Conservation (phyloP, 1,140 invertebrate genomes). For the Mamestra configurata region DNA sequence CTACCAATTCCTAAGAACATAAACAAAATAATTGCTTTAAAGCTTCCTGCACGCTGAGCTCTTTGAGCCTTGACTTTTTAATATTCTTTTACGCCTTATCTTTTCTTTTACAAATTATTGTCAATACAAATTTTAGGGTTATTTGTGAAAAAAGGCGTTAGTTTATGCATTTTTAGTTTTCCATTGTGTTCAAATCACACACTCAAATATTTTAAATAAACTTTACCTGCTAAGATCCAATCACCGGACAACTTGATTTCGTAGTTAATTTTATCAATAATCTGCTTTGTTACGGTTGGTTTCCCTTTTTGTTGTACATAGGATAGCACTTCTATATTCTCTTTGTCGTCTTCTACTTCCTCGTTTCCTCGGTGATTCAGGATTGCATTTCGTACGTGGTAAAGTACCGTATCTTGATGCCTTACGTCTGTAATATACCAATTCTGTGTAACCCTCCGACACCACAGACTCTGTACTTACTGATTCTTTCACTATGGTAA, state of each 20-base stretch:
- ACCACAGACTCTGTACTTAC: too few relatives aligned
- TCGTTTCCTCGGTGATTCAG: constrained; percentile 54
- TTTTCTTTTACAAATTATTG: too few relatives aligned
- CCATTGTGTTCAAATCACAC: too few relatives aligned
- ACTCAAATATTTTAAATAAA: neutral
- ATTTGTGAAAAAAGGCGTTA: too few relatives aligned
- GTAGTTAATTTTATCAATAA: constrained; percentile 54
- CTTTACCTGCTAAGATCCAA: constrained; percentile 62
- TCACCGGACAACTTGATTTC: constrained; percentile 67
- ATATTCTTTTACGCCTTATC: too few relatives aligned
- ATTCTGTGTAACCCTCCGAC: too few relatives aligned
- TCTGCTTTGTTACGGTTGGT: neutral
- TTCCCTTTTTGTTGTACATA: neutral
- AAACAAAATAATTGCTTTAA: too few relatives aligned
- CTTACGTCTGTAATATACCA: constrained; percentile 62
- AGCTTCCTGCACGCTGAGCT: too few relatives aligned
- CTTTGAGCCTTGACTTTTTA: too few relatives aligned
- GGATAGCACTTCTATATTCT: too few relatives aligned
- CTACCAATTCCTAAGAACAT: constrained; percentile 74
- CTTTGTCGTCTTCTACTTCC: constrained; percentile 21
- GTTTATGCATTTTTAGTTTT: too few relatives aligned
- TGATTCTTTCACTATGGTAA: too few relatives aligned
- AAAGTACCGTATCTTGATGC: constrained; percentile 68
- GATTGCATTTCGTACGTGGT: constrained; percentile 61
- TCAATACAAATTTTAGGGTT: neutral